Evolutionary conservation across 2,113 vertebrate species (phyloP).

Genomic region (Oxyura jamaicensis): DNA sequence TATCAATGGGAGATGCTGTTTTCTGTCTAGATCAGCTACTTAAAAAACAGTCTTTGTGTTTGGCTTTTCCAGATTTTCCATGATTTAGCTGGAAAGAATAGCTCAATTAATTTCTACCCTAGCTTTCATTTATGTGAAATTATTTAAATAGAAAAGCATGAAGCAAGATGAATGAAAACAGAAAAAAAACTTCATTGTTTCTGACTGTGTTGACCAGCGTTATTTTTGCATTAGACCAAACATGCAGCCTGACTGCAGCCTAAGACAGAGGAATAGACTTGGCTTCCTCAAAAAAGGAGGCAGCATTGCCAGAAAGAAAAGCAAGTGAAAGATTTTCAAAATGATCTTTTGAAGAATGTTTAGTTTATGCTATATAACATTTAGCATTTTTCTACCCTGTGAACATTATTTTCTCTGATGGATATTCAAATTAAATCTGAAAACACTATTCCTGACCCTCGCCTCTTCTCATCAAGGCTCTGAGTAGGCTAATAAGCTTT

Average conservation of each 20-base stretch:
- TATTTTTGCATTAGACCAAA: background rate
- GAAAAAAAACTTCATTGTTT: background rate
- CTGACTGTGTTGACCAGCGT: background rate
- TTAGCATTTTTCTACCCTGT: background rate
- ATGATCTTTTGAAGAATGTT: background rate
- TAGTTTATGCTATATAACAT: background rate
- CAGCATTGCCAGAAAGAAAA: background rate
- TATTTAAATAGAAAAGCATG: background rate
- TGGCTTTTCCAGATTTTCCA: background rate
- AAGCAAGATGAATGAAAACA: background rate
- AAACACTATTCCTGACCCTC: background rate
- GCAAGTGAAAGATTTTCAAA: background rate
- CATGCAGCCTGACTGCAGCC: background rate
- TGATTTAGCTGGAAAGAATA: background rate
- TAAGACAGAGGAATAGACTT: background rate
- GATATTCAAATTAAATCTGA: background rate
- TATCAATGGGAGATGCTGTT: background rate
- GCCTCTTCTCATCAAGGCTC: background rate
- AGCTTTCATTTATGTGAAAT: background rate
- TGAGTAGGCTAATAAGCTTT: background rate
- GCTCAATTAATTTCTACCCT: background rate
- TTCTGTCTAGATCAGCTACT: background rate
- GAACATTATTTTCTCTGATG: background rate
- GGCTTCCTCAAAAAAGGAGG: background rate
- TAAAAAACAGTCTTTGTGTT: background rate